Percentiles rank a stretch among this genome's conserved stretches.
These are phyloP conservation scores for Apodemia mormo DNA, from an alignment of 2,888 invertebrate genomes.

Conservation along the genomic window DNA sequence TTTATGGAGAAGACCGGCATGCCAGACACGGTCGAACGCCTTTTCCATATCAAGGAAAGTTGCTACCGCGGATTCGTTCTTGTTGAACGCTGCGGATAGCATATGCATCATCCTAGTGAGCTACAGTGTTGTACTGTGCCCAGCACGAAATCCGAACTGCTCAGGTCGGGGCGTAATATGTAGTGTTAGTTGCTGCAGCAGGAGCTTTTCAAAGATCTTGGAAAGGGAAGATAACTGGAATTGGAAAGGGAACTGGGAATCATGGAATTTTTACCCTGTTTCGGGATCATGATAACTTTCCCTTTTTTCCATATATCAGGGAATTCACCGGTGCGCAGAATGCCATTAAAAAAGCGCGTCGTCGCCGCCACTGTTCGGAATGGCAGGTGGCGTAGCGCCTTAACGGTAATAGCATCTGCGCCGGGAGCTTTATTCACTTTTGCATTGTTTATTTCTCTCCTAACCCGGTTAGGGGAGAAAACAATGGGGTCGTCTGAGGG, in stretches of 20 bases:
- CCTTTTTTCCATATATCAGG: slow-evolving; percentile 34
- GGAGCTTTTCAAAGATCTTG: no score
- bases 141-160: background rate
- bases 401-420: slow-evolving; percentile 21
- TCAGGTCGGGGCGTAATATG: no score
- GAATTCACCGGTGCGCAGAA: slow-evolving; percentile 24
- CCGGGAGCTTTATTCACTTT: slow-evolving; percentile 23
- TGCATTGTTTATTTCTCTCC: slow-evolving; percentile 18
- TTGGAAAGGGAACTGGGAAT: slow-evolving; percentile 33
- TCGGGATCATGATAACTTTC: slow-evolving; percentile 35
- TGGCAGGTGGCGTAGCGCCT: slow-evolving; percentile 28
- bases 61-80: no score
- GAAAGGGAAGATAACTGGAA: no score
- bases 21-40: slow-evolving; percentile 37
- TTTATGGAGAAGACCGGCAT: slow-evolving; percentile 36
- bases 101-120: slow-evolving; percentile 29
- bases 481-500: slow-evolving; percentile 19
- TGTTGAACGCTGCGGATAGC: no score
- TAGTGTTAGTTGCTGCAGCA: no score
- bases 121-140: slow-evolving; percentile 41
- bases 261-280: slow-evolving; percentile 34
- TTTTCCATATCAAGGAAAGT: no score
- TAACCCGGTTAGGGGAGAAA: slow-evolving; percentile 29
- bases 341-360: slow-evolving; percentile 26
- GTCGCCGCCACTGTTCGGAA: slow-evolving; percentile 18